Conservation (phyloP, 2,113 vertebrate genomes). For the Symphodus melops region DNA sequence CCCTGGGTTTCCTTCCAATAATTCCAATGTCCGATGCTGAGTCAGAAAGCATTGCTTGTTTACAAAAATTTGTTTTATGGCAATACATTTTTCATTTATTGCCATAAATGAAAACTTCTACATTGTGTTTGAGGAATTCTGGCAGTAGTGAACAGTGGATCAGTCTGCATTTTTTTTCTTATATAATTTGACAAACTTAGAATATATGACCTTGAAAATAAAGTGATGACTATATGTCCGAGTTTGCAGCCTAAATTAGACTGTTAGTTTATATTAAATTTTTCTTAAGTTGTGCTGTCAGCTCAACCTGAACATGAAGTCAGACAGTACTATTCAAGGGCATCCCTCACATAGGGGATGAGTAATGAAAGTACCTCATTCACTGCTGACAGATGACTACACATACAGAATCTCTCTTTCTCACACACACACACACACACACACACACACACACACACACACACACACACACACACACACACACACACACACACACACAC, state of each 20-base stretch:
- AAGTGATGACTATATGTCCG: slow-evolving; percentile 5
- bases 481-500: background rate
- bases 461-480: background rate
- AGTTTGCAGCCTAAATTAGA: background rate
- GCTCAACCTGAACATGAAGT: background rate
- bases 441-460: background rate
- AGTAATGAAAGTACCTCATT: slow-evolving; percentile 32
- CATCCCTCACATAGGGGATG: slow-evolving; percentile 19
- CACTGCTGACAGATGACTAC: background rate
- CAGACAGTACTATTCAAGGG: slow-evolving; percentile 9
- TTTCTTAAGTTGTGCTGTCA: background rate
- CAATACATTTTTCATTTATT: too few relatives aligned
- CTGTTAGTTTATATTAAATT: background rate
- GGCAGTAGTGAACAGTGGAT: too few relatives aligned
- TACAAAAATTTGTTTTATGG: too few relatives aligned
- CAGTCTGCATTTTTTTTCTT: too few relatives aligned
- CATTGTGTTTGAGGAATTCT: too few relatives aligned
- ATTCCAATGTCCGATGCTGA: too few relatives aligned
- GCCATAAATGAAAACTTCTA: too few relatives aligned
- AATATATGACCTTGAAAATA: background rate
- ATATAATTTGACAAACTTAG: too few relatives aligned
- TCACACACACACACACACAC: background rate
- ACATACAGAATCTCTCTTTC: background rate
- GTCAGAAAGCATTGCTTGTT: too few relatives aligned
- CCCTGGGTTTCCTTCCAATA: too few relatives aligned